These are phyloP conservation scores for Euura lappo DNA, from an alignment of 1,140 invertebrate genomes.

Conservation along the genomic window DNA sequence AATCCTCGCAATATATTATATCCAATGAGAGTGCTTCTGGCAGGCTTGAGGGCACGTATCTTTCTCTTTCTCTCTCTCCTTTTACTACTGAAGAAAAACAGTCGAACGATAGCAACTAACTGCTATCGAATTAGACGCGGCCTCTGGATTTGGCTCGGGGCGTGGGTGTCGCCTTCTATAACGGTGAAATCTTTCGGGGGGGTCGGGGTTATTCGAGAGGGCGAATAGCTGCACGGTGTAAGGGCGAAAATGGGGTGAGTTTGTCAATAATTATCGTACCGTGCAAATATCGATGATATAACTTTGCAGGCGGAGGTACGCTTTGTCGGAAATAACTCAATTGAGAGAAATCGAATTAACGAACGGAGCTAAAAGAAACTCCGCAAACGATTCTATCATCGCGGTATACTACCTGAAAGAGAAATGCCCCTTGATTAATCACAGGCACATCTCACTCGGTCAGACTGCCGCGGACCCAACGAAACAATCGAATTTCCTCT, in stretches of 20 bases:
- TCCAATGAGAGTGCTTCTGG: conserved; percentile 55
- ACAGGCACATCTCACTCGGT: conserved; percentile 30
- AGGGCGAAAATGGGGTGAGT: neutral
- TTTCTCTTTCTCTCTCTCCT: too few species aligned
- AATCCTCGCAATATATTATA: conserved; percentile 59
- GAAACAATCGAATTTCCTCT: neutral
- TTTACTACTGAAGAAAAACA: neutral
- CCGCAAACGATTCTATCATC: neutral
- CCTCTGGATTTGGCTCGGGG: neutral
- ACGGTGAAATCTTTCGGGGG: too few species aligned
- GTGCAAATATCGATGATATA: conserved; percentile 51
- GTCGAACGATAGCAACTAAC: neutral
- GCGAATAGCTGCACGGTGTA: too few species aligned
- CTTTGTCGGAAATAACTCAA: conserved; percentile 42
- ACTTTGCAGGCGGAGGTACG: conserved; percentile 22
- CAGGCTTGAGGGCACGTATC: conserved; percentile 28
- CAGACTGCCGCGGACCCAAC: conserved; percentile 30
- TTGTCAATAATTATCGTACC: conserved; percentile 52
- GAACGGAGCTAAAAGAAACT: conserved; percentile 27
- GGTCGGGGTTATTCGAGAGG: too few species aligned
- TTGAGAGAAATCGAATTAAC: conserved; percentile 55
- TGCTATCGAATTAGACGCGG: neutral
- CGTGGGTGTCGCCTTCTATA: conserved; percentile 16
- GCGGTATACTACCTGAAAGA: conserved; percentile 4
- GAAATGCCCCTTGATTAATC: conserved; percentile 57